These are phyloP conservation scores for Tangara arthus DNA, from an alignment of 2,797 vertebrate species.

Conservation along the genomic window DNA sequence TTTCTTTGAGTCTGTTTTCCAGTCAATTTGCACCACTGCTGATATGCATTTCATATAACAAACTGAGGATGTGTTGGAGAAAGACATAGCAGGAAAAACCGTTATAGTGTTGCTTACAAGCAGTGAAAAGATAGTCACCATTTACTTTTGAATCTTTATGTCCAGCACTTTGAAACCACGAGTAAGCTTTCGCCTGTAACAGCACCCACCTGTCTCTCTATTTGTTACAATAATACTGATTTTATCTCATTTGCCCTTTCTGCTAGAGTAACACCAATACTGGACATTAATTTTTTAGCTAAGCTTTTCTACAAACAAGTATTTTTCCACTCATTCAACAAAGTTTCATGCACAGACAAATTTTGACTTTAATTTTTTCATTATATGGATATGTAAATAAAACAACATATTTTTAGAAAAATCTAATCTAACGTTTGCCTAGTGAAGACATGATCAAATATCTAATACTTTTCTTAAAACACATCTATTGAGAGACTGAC, in stretches of 20 bases:
- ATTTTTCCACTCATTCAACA: not conserved
- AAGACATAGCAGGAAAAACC: not conserved
- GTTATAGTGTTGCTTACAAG: not conserved
- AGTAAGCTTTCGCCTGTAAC: not conserved
- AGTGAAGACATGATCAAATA: not conserved
- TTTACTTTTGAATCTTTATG: not conserved
- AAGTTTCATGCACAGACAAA: not conserved
- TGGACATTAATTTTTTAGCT: not conserved
- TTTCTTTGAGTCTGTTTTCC: not conserved
- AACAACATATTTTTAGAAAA: not conserved
- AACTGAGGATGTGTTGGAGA: not conserved
- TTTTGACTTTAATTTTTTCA: not conserved
- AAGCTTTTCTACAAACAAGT: not conserved
- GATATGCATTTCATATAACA: not conserved
- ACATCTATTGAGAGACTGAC: not conserved
- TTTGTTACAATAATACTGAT: not conserved
- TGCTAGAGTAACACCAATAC: not conserved
- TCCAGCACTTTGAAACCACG: not conserved
- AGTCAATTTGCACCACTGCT: not conserved
- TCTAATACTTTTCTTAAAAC: not conserved
- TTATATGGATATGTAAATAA: not conserved
- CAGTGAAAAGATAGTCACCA: not conserved
- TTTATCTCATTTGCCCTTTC: not conserved
- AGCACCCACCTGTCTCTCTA: not conserved
- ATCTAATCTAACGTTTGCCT: not conserved